Conservation (phyloP, 2,797 vertebrate species). For the Avahi laniger region DNA sequence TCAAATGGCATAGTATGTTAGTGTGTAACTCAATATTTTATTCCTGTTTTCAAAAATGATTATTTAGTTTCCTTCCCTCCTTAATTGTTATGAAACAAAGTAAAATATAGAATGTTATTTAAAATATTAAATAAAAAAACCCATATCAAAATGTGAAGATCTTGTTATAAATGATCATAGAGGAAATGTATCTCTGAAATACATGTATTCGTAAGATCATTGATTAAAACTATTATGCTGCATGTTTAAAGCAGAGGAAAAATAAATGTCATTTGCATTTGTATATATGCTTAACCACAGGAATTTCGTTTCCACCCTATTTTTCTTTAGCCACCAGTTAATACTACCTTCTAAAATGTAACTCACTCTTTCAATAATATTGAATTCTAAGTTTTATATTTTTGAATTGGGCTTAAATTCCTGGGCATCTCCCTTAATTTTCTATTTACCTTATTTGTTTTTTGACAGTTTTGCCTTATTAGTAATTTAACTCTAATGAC, state of each 20-base stretch:
- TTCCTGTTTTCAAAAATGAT: conserved; percentile 39
- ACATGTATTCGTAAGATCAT: conserved; percentile 46
- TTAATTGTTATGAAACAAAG: conserved; percentile 37
- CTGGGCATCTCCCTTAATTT: conserved; percentile 20
- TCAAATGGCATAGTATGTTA: neutral
- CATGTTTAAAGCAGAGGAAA: conserved; percentile 72
- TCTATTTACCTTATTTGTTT: conserved; percentile 61
- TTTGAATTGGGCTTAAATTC: conserved; percentile 61
- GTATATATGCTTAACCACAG: conserved; percentile 82
- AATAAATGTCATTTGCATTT: conserved; percentile 80
- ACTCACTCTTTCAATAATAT: conserved; percentile 72
- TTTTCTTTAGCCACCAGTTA: conserved; percentile 76
- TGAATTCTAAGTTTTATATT: conserved; percentile 76
- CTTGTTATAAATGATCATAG: neutral
- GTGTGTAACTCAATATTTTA: neutral
- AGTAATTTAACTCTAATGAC: conserved; percentile 27
- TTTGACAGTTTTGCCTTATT: conserved; percentile 66
- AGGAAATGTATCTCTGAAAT: conserved; percentile 34
- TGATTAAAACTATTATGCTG: conserved; percentile 46
- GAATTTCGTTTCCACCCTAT: conserved; percentile 81
- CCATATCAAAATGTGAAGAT: neutral
- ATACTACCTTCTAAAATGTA: conserved; percentile 62
- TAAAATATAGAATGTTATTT: neutral
- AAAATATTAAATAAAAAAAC: neutral
- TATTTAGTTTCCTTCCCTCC: neutral